Conservation (phyloP, 1,140 invertebrate species). For the Formica selysi region DNA sequence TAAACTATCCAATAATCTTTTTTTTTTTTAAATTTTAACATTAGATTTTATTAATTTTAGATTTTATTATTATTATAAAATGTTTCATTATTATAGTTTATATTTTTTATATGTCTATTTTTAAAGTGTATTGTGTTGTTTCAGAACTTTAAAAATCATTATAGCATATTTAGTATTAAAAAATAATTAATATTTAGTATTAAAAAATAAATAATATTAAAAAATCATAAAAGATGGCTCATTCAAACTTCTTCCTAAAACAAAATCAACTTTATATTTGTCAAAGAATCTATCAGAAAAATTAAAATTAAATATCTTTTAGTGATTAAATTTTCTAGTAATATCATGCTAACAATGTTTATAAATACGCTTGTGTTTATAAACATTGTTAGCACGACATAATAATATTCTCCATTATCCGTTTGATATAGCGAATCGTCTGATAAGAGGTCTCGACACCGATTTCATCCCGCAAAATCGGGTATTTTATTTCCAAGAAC, state of each 20-base stretch:
- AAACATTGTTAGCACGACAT: background rate
- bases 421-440: background rate
- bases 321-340: no score
- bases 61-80: background rate
- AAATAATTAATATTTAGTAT: no score
- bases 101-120: background rate
- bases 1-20: background rate
- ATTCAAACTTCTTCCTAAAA: background rate
- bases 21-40: background rate
- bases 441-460: background rate
- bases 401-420: slow-evolving; percentile 1
- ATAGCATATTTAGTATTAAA: background rate
- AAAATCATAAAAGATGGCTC: background rate
- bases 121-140: background rate
- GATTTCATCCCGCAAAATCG: background rate
- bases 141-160: background rate
- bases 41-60: no score
- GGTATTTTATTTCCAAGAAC: background rate
- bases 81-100: background rate
- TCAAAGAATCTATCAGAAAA: background rate
- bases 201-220: background rate
- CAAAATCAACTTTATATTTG: background rate
- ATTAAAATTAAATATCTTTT: background rate
- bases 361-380: no score
- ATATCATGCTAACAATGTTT: background rate